Conservation (phyloP, 2,113 vertebrate species). For the Glaucidium brasilianum region DNA sequence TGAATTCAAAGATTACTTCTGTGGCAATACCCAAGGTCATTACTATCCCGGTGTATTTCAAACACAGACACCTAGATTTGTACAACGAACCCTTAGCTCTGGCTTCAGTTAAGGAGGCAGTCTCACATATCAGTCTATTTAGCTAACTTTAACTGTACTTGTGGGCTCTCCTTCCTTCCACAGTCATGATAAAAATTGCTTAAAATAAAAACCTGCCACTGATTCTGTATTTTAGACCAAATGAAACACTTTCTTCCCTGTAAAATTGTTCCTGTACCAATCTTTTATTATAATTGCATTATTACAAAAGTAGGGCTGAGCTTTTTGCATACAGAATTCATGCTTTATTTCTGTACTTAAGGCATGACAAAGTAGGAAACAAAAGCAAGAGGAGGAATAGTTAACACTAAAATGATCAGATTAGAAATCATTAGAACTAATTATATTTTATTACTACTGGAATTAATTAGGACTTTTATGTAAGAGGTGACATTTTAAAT, state of each 20-base stretch:
- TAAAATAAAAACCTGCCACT: not conserved
- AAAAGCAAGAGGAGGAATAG: not conserved
- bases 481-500: not conserved
- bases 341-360: not conserved
- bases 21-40: not conserved
- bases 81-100: not conserved
- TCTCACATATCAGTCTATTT: not conserved
- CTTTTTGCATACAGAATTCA: not conserved
- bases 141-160: not conserved
- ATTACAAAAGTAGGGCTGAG: not conserved
- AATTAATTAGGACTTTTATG: not conserved
- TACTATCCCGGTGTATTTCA: not conserved
- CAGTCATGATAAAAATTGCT: not conserved
- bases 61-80: not conserved
- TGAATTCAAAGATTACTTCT: not conserved
- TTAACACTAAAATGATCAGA: not conserved
- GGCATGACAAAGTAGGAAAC: not conserved
- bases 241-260: not conserved
- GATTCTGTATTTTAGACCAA: not conserved
- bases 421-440: not conserved
- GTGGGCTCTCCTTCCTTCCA: not conserved
- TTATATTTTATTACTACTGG: not conserved
- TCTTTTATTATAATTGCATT: not conserved
- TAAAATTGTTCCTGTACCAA: not conserved
- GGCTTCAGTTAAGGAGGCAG: not conserved